phyloP scores from a whole-genome alignment of 2,797 vertebrate genomes.

The Cichlasoma orientale region DNA sequence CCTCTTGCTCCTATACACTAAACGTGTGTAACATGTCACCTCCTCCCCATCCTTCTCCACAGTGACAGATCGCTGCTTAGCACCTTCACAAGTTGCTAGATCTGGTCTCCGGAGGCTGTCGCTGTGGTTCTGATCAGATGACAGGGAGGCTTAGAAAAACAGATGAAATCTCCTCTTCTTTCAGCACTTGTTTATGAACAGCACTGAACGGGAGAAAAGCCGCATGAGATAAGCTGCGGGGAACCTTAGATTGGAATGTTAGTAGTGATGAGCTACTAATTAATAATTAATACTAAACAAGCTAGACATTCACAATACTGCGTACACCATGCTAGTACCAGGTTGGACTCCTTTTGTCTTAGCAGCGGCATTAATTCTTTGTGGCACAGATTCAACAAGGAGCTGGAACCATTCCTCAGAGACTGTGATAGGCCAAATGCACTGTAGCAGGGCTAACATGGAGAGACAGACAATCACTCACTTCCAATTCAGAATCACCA shows the following conservation, averaged over 20 bases:
- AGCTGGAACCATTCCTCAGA: not conserved
- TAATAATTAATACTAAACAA: not conserved
- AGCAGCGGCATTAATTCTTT: not conserved
- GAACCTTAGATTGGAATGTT: conserved; percentile 22
- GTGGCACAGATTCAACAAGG: not conserved
- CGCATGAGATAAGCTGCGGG: conserved; percentile 30
- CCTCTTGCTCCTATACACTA: not conserved
- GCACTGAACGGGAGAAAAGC: conserved; percentile 6
- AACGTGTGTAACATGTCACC: not conserved
- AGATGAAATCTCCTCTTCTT: conserved; percentile 56
- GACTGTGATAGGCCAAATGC: not conserved
- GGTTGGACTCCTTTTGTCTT: not conserved
- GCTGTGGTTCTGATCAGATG: conserved; percentile 42
- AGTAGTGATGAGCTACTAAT: too few relatives aligned
- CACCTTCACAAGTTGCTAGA: conserved; percentile 68
- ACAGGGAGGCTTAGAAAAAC: conserved; percentile 53
- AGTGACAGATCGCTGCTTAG: conserved; percentile 75
- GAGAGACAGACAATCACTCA: not conserved
- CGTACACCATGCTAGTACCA: too few relatives aligned
- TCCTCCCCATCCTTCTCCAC: conserved; percentile 21
- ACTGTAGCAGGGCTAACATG: not conserved
- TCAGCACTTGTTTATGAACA: conserved; percentile 54
- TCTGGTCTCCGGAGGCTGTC: conserved; percentile 37
- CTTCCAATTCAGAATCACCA: not conserved
- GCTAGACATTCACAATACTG: not conserved